phyloP scores from a whole-genome alignment of 2,888 invertebrate genomes.

The Sinotaia quadrata region DNA sequence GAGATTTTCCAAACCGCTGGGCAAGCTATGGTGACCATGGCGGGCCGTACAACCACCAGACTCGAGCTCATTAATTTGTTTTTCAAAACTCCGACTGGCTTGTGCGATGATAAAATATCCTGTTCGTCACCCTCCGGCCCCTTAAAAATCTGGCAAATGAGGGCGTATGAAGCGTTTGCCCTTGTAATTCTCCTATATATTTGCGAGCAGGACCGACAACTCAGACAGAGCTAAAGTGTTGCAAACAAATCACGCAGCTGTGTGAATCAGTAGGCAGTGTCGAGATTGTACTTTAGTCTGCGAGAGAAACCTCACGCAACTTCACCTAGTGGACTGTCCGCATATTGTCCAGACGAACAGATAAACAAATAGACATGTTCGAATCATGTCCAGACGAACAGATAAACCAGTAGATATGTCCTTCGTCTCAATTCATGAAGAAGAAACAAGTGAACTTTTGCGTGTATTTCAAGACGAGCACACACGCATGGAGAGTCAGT shows the following conservation, averaged over 20 bases:
- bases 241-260: background rate
- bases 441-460: too few relatives aligned
- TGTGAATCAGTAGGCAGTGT: too few relatives aligned
- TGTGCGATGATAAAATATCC: conserved; percentile 23
- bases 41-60: background rate
- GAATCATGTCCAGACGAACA: too few relatives aligned
- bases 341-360: too few relatives aligned
- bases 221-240: background rate
- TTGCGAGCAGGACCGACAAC: background rate
- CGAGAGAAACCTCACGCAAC: too few relatives aligned
- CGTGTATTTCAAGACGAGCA: too few relatives aligned
- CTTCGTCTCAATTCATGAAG: too few relatives aligned
- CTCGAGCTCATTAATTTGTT: conserved; percentile 34
- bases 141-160: background rate
- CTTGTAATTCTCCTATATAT: background rate
- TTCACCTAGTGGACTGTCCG: too few relatives aligned
- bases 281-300: too few relatives aligned
- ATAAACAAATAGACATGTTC: too few relatives aligned
- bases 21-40: background rate
- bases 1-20: background rate
- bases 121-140: background rate
- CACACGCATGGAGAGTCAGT: too few relatives aligned
- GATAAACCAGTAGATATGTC: too few relatives aligned
- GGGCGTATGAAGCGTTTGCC: background rate
- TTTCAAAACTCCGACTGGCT: conserved; percentile 36